These are phyloP conservation scores for Calephelis nemesis DNA, from an alignment of 1,140 invertebrate species.

Conservation along the genomic window DNA sequence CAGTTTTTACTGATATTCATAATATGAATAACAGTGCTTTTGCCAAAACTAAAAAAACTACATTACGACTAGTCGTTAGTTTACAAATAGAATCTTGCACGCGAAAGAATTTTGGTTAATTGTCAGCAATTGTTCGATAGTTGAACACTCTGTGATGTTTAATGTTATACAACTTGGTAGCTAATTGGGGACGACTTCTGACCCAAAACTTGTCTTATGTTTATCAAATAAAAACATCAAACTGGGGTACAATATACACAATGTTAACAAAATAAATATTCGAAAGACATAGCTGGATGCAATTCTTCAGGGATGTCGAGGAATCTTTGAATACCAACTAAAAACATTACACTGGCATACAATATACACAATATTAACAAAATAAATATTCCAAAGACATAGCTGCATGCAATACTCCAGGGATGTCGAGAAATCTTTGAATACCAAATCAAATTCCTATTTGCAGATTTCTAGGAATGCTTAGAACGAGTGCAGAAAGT, in stretches of 20 bases:
- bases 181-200: constrained; percentile 18
- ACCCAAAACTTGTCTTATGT: constrained; percentile 1
- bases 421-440: background rate
- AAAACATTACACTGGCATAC: background rate
- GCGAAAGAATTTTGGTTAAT: constrained; percentile 72
- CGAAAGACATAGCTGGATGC: background rate
- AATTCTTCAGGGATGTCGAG: background rate
- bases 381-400: background rate
- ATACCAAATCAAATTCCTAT: background rate
- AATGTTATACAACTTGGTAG: constrained; percentile 11
- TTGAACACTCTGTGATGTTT: constrained; percentile 54
- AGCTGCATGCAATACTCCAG: background rate
- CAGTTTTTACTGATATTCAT: no score
- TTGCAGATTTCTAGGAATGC: background rate
- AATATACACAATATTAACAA: background rate
- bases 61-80: constrained; percentile 42
- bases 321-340: background rate
- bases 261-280: background rate
- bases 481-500: no score
- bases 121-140: constrained; percentile 69
- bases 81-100: constrained; percentile 58
- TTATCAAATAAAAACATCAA: constrained; percentile 5
- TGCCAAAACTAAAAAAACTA: background rate
- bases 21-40: background rate
- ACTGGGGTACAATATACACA: background rate